These are phyloP conservation scores for Nothura maculosa DNA, from an alignment of 2,797 vertebrate species.

Conservation along the genomic window DNA sequence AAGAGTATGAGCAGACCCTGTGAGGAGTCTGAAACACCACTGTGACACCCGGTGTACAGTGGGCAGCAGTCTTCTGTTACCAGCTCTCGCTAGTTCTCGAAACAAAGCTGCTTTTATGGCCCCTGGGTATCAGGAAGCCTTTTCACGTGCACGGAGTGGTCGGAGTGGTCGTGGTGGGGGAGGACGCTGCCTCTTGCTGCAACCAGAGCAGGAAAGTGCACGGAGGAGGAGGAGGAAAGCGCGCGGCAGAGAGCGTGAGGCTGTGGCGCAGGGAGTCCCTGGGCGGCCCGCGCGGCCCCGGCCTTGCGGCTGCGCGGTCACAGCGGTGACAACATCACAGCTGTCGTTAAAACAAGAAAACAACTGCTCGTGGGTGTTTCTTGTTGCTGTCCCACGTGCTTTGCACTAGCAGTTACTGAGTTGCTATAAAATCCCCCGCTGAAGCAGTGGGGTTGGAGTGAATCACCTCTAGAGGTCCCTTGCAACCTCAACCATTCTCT, in stretches of 20 bases:
- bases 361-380: background rate
- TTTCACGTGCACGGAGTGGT: background rate
- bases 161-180: background rate
- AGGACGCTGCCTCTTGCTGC: background rate
- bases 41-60: background rate
- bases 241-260: rapidly evolving
- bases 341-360: background rate
- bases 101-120: background rate
- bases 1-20: background rate
- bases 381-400: background rate
- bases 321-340: too few species aligned
- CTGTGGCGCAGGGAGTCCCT: too few species aligned
- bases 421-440: background rate
- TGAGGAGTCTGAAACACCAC: background rate
- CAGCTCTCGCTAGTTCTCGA: background rate
- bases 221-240: background rate
- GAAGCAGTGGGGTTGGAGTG: too few species aligned
- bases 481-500: too few species aligned
- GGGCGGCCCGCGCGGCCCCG: too few species aligned
- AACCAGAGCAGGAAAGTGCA: background rate
- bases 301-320: too few species aligned
- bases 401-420: background rate
- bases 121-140: background rate
- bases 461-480: too few species aligned
- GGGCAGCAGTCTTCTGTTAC: background rate